Evolutionary conservation across 1,140 invertebrate species (phyloP).

Genomic region (Drosophila kikkawai): DNA sequence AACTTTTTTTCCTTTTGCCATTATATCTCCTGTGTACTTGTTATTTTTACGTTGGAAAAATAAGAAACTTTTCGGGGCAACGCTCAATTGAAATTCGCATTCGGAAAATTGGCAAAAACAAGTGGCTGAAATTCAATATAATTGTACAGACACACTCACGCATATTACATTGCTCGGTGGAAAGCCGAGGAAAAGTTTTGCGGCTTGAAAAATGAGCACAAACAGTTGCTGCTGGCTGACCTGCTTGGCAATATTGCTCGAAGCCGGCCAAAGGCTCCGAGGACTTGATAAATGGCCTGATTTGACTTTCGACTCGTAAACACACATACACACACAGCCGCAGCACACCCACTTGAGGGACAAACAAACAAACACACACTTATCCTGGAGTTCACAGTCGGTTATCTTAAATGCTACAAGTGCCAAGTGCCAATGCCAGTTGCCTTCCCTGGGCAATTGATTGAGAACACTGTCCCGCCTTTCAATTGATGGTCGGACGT

Average conservation of each 20-base stretch:
- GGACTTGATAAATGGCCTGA: constrained; percentile 70
- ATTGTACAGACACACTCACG: constrained; percentile 10
- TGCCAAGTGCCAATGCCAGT: constrained; percentile 16
- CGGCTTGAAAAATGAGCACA: constrained; percentile 66
- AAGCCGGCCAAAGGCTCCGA: constrained; percentile 13
- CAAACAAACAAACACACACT: constrained; percentile 18
- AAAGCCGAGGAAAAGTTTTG: constrained; percentile 11
- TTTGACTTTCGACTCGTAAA: constrained; percentile 57
- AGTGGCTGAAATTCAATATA: constrained; percentile 59
- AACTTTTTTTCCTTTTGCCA: constrained; percentile 8
- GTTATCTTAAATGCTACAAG: constrained; percentile 68
- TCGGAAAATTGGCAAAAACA: constrained; percentile 66
- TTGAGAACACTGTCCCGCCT: constrained; percentile 40
- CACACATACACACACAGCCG: constrained; percentile 19
- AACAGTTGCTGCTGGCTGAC: constrained; percentile 29
- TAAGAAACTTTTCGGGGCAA: constrained; percentile 50
- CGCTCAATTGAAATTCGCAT: constrained; percentile 70
- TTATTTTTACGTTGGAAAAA: constrained; percentile 13
- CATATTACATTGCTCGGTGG: constrained; percentile 6
- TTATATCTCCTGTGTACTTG: constrained; percentile 14
- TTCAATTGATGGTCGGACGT: constrained; percentile 46
- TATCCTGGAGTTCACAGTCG: constrained; percentile 17
- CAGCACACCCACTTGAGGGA: constrained; percentile 10
- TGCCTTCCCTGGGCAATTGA: constrained; percentile 21
- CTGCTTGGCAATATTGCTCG: constrained; percentile 52